A percentile compares a stretch with the other conserved stretches of the same genome.
These are phyloP conservation scores for Micronisus gabar DNA, from an alignment of 2,113 vertebrate species.

Conservation along the genomic window DNA sequence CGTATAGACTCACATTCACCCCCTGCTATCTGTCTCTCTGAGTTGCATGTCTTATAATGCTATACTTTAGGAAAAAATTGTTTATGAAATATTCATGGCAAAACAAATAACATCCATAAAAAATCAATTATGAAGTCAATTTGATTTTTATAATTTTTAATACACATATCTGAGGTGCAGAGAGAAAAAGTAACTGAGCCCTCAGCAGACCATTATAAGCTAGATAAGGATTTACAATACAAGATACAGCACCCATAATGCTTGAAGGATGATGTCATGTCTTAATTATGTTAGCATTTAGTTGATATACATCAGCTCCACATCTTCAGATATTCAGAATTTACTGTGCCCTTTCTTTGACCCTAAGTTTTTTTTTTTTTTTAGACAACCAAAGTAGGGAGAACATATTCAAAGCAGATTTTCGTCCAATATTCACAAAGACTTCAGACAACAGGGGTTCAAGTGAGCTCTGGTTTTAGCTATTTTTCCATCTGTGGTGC, in stretches of 20 bases:
- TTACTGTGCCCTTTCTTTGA: constrained; percentile 63
- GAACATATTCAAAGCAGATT: constrained; percentile 69
- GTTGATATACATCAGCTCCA: constrained; percentile 63
- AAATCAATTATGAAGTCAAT: constrained; percentile 43
- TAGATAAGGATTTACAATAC: constrained; percentile 62
- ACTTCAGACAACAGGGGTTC: constrained; percentile 41
- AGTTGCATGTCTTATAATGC: neutral
- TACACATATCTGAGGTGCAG: constrained; percentile 18
- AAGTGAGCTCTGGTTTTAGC: constrained; percentile 9
- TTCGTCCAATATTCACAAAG: constrained; percentile 12
- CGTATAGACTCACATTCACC: neutral
- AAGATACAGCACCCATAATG: constrained; percentile 56
- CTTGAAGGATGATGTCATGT: constrained; percentile 66
- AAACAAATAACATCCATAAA: constrained; percentile 42
- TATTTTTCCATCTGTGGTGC: neutral
- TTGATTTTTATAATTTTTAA: constrained; percentile 45
- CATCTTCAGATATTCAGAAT: constrained; percentile 69
- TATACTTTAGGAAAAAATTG: neutral
- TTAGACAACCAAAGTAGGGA: constrained; percentile 31
- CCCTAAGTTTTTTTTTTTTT: constrained; percentile 44
- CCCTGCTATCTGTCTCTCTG: neutral
- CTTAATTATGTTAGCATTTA: constrained; percentile 71
- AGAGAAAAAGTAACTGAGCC: constrained; percentile 5
- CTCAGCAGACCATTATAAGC: neutral
- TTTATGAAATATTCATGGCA: constrained; percentile 49